phyloP scores from a whole-genome alignment of 92 coral and sea anemone species.

The Pocillopora grandis region DNA sequence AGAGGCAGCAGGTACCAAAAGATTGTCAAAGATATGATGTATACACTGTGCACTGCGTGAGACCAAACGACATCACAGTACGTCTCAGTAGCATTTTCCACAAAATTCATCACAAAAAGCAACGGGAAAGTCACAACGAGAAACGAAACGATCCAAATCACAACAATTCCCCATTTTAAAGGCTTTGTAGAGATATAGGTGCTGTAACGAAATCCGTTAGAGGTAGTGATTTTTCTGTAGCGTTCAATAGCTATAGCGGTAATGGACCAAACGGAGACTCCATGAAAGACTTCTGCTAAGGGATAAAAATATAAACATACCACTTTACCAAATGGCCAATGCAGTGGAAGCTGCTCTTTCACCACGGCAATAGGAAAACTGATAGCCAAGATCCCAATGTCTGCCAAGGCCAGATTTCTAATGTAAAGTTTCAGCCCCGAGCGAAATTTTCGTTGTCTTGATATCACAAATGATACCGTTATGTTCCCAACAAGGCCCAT shows the following conservation, averaged over 20 bases:
- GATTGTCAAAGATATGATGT: slow-evolving; percentile 49
- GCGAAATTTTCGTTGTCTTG: slow-evolving; percentile 52
- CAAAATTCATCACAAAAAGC: slow-evolving; percentile 64
- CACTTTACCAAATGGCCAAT: slow-evolving; percentile 80
- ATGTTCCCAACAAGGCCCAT: slow-evolving; percentile 76
- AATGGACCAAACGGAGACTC: slow-evolving; percentile 84
- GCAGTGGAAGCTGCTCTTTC: slow-evolving; percentile 54
- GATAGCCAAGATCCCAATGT: slow-evolving; percentile 68
- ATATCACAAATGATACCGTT: slow-evolving; percentile 57
- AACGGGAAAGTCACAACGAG: slow-evolving; percentile 69
- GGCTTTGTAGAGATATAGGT: slow-evolving; percentile 18
- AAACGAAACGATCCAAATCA: slow-evolving; percentile 80
- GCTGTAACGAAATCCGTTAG: not conserved
- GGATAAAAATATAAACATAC: slow-evolving; percentile 75
- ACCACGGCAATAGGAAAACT: slow-evolving; percentile 78
- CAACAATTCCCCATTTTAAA: slow-evolving; percentile 43
- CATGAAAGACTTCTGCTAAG: slow-evolving; percentile 80
- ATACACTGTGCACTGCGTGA: slow-evolving; percentile 34
- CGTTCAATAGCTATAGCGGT: slow-evolving; percentile 91
- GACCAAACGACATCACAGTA: slow-evolving; percentile 77
- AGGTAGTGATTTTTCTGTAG: slow-evolving; percentile 40
- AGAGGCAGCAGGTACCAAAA: slow-evolving; percentile 82
- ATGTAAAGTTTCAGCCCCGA: slow-evolving; percentile 66
- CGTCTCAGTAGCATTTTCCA: slow-evolving; percentile 26
- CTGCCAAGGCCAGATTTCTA: slow-evolving; percentile 85